Base-by-base conservation (phyloP, 2,888 invertebrate species). In the Diloba caeruleocephala region DNA sequence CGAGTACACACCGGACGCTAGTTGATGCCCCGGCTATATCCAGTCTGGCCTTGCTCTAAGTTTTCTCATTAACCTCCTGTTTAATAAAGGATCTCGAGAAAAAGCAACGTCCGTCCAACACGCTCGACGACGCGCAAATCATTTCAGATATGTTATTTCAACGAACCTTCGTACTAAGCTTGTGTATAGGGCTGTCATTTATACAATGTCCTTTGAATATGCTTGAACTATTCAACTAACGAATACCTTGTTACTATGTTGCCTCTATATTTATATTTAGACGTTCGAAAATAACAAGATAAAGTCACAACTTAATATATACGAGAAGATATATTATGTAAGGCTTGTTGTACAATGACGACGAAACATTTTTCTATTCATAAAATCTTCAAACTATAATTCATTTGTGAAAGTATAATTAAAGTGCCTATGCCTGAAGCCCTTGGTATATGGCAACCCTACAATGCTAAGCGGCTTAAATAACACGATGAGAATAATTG, bases 41-140 rank as follows among this genome's bases (percentile, higher is more conserved):
- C 25, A 36, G 29, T 54, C 41, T 50, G 49, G 38, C 51, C 42
- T 62, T 59, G 42, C 36, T 26, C 44, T 52, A 68, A 74, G 75
- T 74, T 72, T 74, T 74, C 69, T 74, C 71, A 71, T 71, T 74
- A 72, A 61, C 50, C 43, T 51, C 49, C 37, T 58, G 49, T 68
- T 74, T 59, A 50, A 56, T 63, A 17, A 14, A 53, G 50, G 51
- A 62, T 56, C 43, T 56, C 17, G 15, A 34, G 33, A 25, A 44
- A 57, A 33, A 29, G 26, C 19, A n/a, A 50, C 48, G 41, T 46
- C 41, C 45, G 48, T 43, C 25, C 21, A 19, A n/a, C 26, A 37
- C 15, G 15, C 23, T 21, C 6, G 15, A 14, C 25, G 26, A 61
- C 10, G 33, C 8, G 28, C 36, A 64, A 57, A 44, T 38, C 12